These are phyloP conservation scores for Thunnus albacares DNA, from an alignment of 2,797 vertebrate species.

Conservation along the genomic window DNA sequence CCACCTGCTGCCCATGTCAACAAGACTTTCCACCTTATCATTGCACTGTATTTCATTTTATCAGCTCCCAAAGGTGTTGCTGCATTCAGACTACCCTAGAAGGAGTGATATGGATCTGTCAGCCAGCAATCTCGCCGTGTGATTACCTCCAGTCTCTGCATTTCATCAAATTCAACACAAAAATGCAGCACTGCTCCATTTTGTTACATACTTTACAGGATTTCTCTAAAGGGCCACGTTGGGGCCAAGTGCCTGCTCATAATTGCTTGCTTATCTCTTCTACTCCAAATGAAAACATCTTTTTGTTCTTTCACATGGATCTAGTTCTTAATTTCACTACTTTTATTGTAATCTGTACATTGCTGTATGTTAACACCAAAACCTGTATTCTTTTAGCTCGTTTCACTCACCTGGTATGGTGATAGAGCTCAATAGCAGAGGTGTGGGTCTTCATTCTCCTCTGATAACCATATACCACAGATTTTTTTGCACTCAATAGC, in stretches of 20 bases:
- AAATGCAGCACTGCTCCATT: background rate
- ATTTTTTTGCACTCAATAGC: background rate
- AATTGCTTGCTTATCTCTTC: background rate
- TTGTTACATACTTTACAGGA: background rate
- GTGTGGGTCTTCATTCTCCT: background rate
- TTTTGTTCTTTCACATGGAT: background rate
- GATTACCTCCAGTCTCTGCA: constrained; percentile 40
- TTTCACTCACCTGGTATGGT: background rate
- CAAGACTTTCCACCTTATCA: constrained; percentile 47
- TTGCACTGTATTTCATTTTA: constrained; percentile 39
- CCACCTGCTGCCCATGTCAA: constrained; percentile 48
- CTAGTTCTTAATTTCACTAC: background rate
- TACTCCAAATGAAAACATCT: background rate
- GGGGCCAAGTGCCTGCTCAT: background rate
- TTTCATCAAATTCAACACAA: constrained; percentile 11
- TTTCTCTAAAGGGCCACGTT: background rate
- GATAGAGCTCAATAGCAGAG: background rate
- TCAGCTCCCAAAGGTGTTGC: constrained; percentile 21
- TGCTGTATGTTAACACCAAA: background rate
- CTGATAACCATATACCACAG: background rate
- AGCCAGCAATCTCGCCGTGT: constrained; percentile 22
- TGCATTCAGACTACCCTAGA: constrained; percentile 28
- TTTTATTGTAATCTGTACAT: background rate
- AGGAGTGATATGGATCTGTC: constrained; percentile 26
- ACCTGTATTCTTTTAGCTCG: background rate